These are phyloP conservation scores for Festucalex cinctus DNA, from an alignment of 2,113 vertebrate genomes.

Conservation along the genomic window DNA sequence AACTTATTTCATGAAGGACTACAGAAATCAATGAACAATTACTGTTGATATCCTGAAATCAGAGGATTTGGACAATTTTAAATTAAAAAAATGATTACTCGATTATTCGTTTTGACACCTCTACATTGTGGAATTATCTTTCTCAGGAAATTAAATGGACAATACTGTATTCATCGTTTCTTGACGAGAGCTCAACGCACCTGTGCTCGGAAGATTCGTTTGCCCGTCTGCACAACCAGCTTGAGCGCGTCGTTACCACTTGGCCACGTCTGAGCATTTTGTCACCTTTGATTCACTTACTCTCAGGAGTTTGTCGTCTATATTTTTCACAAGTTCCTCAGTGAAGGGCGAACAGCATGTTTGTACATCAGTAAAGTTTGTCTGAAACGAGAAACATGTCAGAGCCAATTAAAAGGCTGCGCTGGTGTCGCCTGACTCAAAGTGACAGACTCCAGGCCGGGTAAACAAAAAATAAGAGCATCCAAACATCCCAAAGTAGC, in stretches of 20 bases:
- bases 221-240: conserved; percentile 15
- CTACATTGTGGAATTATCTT: too few relatives aligned
- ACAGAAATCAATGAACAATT: too few relatives aligned
- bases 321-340: conserved; percentile 65
- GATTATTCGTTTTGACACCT: too few relatives aligned
- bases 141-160: too few relatives aligned
- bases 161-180: neutral
- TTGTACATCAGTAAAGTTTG: conserved; percentile 72
- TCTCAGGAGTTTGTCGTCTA: conserved; percentile 65
- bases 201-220: conserved; percentile 15
- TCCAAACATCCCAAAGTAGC: conserved; percentile 70
- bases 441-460: conserved; percentile 62
- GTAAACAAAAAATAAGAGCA: conserved; percentile 73
- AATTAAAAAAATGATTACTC: too few relatives aligned
- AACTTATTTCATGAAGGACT: too few relatives aligned
- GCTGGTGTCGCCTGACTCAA: conserved; percentile 58
- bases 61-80: too few relatives aligned
- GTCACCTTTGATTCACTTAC: conserved; percentile 71
- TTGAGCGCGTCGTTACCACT: conserved; percentile 28
- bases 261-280: conserved; percentile 66
- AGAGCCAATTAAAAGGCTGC: conserved; percentile 65
- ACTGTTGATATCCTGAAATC: too few relatives aligned
- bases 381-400: conserved; percentile 68
- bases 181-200: conserved; percentile 14
- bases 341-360: conserved; percentile 66